A percentile compares a stretch with the other conserved stretches of the same genome.
Evolutionary conservation across 2,888 invertebrate genomes (phyloP).

Genomic region (Andrena dorsata): DNA sequence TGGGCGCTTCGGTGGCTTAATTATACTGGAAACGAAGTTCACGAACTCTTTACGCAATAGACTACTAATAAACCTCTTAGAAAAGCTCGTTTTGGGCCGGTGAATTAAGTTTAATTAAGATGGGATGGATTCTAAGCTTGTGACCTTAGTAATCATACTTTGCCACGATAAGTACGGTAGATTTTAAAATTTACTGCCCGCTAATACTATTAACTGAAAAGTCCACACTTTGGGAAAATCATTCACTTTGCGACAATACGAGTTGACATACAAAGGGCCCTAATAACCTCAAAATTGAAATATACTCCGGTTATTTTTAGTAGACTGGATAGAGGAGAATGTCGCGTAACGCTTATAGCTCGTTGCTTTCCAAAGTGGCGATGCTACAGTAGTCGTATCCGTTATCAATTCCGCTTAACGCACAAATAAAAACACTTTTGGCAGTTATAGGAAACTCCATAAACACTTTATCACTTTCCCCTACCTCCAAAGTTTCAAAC

Average conservation of each 20-base stretch:
- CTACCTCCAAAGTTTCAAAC: background rate
- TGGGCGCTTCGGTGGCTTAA: no score
- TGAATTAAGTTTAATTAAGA: no score
- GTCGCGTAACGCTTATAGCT: constrained; percentile 33
- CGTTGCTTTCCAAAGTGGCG: constrained; percentile 21
- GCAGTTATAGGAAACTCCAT: background rate
- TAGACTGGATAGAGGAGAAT: constrained; percentile 33
- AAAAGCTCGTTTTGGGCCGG: no score
- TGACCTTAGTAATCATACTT: no score
- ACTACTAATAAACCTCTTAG: no score
- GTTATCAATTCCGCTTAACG: constrained; percentile 26
- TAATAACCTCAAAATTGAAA: constrained; percentile 35
- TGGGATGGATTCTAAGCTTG: no score
- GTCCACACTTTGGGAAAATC: no score
- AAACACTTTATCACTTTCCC: background rate
- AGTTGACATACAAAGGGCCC: background rate
- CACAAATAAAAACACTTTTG: constrained; percentile 13
- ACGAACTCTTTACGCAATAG: no score
- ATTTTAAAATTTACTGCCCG: no score
- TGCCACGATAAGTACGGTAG: no score
- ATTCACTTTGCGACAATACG: background rate
- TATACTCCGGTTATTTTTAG: constrained; percentile 34
- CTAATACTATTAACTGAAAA: no score
- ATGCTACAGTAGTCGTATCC: constrained; percentile 32
- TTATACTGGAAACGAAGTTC: no score